These are phyloP conservation scores for Peromyscus nudipes DNA, from an alignment of 2,797 vertebrate species.

Conservation along the genomic window DNA sequence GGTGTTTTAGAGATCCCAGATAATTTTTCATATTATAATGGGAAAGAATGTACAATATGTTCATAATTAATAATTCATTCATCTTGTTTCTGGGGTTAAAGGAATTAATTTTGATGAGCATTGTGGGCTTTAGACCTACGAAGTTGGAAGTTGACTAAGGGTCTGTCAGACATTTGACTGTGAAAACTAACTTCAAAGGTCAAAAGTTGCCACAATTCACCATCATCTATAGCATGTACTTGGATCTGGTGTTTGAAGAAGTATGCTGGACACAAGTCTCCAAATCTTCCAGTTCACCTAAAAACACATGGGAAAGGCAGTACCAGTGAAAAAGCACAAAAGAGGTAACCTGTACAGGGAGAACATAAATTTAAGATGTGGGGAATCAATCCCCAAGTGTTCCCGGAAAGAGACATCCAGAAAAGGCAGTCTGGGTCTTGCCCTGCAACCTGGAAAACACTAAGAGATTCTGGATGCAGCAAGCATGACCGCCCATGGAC, in stretches of 20 bases:
- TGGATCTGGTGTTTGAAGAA: not conserved
- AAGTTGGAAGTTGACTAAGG: not conserved
- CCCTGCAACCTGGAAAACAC: no score
- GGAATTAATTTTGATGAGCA: not conserved
- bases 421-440: no score
- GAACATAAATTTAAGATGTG: no score
- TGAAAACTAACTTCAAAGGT: not conserved
- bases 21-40: not conserved
- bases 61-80: not conserved
- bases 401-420: no score
- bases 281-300: no score
- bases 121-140: not conserved
- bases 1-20: not conserved
- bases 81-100: not conserved
- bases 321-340: not conserved
- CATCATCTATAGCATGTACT: not conserved
- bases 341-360: no score
- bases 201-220: not conserved
- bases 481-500: no score
- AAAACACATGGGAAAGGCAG: not conserved
- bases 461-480: no score
- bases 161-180: not conserved
- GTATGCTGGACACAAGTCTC: not conserved
- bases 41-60: not conserved
- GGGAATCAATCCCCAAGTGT: no score